Evolutionary conservation across 1,140 invertebrate species (phyloP).

Genomic region (Cryptotermes secundus): DNA sequence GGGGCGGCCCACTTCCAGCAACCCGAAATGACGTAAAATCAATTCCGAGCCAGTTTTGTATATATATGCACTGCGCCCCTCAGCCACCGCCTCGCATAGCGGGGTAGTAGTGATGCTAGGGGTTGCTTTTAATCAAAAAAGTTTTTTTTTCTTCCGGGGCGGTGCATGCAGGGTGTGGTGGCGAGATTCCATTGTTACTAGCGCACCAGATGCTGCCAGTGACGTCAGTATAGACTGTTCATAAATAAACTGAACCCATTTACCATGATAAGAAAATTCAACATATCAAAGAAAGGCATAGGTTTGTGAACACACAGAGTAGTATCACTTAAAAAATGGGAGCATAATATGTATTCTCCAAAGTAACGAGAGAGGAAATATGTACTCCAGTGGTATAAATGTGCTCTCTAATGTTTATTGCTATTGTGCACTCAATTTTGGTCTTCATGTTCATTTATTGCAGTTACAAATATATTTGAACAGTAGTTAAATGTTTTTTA

Average conservation of each 20-base stretch:
- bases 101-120: neutral
- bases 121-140: slow-evolving; percentile 15
- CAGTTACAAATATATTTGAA: too few relatives aligned
- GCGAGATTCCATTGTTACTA: slow-evolving; percentile 5
- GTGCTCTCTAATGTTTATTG: too few relatives aligned
- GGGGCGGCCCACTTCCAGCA: slow-evolving; percentile 29
- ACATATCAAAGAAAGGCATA: too few relatives aligned
- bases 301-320: too few relatives aligned
- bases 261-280: too few relatives aligned
- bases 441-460: too few relatives aligned
- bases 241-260: neutral
- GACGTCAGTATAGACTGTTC: neutral
- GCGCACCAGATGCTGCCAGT: slow-evolving; percentile 2
- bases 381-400: too few relatives aligned
- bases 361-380: too few relatives aligned
- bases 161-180: neutral
- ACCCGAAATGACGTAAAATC: neutral
- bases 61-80: slow-evolving; percentile 1
- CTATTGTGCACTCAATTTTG: too few relatives aligned
- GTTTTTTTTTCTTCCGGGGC: neutral
- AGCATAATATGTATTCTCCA: too few relatives aligned
- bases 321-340: too few relatives aligned
- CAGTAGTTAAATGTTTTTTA: too few relatives aligned
- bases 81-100: neutral
- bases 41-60: slow-evolving; percentile 10